A percentile compares a stretch with the other conserved stretches of the same genome.
Conservation (phyloP, 2,113 vertebrate genomes). For the Charina bottae region DNA sequence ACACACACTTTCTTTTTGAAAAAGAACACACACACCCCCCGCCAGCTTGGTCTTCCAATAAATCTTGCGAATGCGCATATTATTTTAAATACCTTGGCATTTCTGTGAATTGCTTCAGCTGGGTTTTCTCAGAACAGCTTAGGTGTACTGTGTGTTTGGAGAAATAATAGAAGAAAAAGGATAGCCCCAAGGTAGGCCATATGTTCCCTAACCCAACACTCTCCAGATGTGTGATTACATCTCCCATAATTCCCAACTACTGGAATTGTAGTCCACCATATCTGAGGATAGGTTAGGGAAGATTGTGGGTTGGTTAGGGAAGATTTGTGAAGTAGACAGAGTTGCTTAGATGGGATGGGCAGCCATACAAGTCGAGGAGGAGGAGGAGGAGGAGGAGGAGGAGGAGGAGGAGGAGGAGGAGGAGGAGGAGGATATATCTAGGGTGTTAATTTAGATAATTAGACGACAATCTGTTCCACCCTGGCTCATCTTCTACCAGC, state of each 20-base stretch:
- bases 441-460: no score
- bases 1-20: background rate
- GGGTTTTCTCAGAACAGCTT: background rate
- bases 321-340: background rate
- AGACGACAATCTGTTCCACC: no score
- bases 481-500: no score
- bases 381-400: no score
- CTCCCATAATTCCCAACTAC: background rate
- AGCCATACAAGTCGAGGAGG: background rate
- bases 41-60: background rate
- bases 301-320: no score
- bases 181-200: background rate
- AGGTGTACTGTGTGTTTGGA: background rate
- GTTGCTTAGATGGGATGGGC: background rate
- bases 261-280: background rate
- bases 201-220: background rate
- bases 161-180: background rate
- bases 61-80: background rate
- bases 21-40: background rate
- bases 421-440: no score
- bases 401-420: no score
- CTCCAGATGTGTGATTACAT: background rate
- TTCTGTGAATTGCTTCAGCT: background rate
- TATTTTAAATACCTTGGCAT: background rate
- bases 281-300: background rate